A percentile compares a stretch with the other conserved stretches of the same genome.
These are phyloP conservation scores for Neodiprion fabricii DNA, from an alignment of 1,140 invertebrate species.

Conservation along the genomic window DNA sequence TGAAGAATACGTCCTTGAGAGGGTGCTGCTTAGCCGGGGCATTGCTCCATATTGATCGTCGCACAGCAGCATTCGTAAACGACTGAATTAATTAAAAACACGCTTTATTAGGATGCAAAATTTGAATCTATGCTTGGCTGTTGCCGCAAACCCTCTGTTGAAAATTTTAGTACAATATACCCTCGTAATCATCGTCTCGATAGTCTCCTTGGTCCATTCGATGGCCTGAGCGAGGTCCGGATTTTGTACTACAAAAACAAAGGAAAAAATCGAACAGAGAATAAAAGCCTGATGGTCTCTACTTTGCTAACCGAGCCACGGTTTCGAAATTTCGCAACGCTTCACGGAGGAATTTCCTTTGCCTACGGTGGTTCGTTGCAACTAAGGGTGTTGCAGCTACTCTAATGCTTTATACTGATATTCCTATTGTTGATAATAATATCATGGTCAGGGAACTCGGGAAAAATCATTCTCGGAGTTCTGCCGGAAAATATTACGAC, in stretches of 20 bases:
- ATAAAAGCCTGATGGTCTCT: neutral
- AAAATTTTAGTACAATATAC: neutral
- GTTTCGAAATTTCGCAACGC: too few species aligned
- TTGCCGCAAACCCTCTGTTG: neutral
- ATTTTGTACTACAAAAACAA: neutral
- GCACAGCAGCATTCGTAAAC: conserved; percentile 4
- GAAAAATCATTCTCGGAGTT: too few species aligned
- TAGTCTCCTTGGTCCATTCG: neutral
- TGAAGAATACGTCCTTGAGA: neutral
- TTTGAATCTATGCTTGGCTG: too few species aligned
- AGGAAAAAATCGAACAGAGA: neutral
- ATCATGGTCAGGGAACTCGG: too few species aligned
- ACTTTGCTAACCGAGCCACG: neutral
- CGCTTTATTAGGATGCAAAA: too few species aligned
- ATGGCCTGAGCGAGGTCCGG: neutral
- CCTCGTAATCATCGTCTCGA: neutral
- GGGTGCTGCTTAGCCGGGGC: neutral
- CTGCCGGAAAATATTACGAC: too few species aligned
- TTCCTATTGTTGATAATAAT: too few species aligned
- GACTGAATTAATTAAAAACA: neutral
- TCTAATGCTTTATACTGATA: too few species aligned
- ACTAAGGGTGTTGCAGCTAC: too few species aligned
- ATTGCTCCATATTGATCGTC: conserved; percentile 4
- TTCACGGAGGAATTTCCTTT: too few species aligned
- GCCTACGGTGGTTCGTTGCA: too few species aligned